These are phyloP conservation scores for Notospermus geniculatus DNA, from an alignment of 1,140 invertebrate species.

Conservation along the genomic window DNA sequence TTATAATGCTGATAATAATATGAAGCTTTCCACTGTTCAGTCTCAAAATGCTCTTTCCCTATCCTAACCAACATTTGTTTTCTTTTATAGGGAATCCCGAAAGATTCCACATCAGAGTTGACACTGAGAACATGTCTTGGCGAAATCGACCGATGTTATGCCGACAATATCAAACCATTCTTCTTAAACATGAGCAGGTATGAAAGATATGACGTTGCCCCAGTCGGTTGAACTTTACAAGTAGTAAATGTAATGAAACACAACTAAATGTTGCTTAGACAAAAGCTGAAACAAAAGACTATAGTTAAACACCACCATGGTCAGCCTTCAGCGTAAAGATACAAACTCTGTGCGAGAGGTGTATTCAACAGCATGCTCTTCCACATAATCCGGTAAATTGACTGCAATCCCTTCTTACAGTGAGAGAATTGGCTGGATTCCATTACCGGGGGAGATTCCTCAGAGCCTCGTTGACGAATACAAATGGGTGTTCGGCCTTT, in stretches of 20 bases:
- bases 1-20: too few species aligned
- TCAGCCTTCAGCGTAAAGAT: too few species aligned
- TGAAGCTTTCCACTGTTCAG: too few species aligned
- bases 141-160: constrained; percentile 31
- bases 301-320: too few species aligned
- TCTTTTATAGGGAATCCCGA: constrained; percentile 30
- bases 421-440: constrained; percentile 52
- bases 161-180: constrained; percentile 45
- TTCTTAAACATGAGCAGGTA: constrained; percentile 51
- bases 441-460: constrained; percentile 47
- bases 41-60: too few species aligned
- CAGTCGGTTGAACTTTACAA: not conserved
- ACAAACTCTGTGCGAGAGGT: too few species aligned
- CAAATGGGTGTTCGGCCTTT: constrained; percentile 44
- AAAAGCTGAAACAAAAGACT: not conserved
- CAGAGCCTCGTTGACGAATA: constrained; percentile 45
- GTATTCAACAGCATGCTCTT: too few species aligned
- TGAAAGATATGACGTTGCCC: constrained; percentile 6
- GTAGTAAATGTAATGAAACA: not conserved
- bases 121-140: constrained; percentile 31
- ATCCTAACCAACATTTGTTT: not conserved
- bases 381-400: too few species aligned
- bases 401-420: constrained; percentile 26
- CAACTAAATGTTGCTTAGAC: not conserved
- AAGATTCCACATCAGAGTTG: constrained; percentile 26